Base-by-base conservation (phyloP, 2,797 vertebrate species). In the Mus caroli region DNA sequence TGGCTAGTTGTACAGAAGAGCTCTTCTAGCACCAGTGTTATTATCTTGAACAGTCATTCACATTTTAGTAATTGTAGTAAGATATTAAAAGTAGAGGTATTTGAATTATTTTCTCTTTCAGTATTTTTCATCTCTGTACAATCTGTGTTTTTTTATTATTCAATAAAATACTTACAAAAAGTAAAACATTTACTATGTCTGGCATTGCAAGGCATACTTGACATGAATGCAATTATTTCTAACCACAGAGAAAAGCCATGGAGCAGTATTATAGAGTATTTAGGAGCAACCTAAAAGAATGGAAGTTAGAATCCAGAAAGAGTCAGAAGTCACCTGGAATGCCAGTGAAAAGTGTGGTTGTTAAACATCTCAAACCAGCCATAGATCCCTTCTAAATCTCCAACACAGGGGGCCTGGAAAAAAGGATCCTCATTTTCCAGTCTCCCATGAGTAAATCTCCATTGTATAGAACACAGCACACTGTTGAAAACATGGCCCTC, bases 161-260 rank as follows among this genome's bases (percentile, higher is more conserved):
- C 28, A 93, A 88, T 67, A 93, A 1, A 67, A 82, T 67, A 76
- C 14, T 54, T 84, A 86, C 11, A 73, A 17, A 92, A 95, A 88
- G 17, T 24, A 67, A 92, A 95, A 58, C 22, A 43, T 52, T 83
- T 87, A 60, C 0, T 46, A 69, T 58, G 13, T 67, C 88, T 34
- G 34, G 20, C 28, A 84, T 86, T 89, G 10, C 31, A 6, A 79
- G 86, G 34, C 62, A 87, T 71, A 75, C 3, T 84, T 76, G 40
- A 6, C 28, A 80, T 17, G 86, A 89, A 31, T 56, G 1, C 75
- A 37, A 75, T 84, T 90, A 62, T 93, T 69, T 84, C n/a, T 69
- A 64, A 86, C n/a, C 73, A 26, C 12, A 37, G 1, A 50, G 56
- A 91, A 5, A 80, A 24, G 31, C 28, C 60, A 43, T 19, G 10